These are phyloP conservation scores for Akabosia matsudoensis DNA, from an alignment of 1,140 invertebrate species.

Conservation along the genomic window DNA sequence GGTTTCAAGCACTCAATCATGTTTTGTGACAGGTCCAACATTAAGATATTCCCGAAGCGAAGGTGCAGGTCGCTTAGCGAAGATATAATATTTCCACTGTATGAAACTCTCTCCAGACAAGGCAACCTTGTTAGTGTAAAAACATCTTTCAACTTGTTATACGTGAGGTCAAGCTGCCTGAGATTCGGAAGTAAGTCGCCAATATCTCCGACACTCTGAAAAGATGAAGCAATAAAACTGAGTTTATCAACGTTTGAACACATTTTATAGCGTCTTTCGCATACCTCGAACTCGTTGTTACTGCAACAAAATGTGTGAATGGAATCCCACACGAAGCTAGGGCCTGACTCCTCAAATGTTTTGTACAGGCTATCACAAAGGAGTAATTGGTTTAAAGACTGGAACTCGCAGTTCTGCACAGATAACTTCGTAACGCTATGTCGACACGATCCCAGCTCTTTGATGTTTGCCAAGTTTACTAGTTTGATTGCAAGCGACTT, in stretches of 20 bases:
- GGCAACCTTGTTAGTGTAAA: conserved; percentile 73
- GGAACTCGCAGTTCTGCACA: conserved; percentile 61
- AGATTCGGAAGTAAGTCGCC: conserved; percentile 43
- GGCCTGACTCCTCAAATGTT: conserved; percentile 38
- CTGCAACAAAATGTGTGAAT: conserved; percentile 32
- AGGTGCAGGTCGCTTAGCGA: conserved; percentile 66
- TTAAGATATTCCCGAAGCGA: conserved; percentile 81
- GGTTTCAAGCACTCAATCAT: conserved; percentile 69
- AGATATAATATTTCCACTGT: conserved; percentile 71
- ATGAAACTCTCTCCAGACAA: conserved; percentile 68
- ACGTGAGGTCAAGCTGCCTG: conserved; percentile 41
- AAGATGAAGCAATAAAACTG: background rate
- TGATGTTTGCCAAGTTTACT: conserved; percentile 41
- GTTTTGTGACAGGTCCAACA: conserved; percentile 83
- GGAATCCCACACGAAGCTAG: conserved; percentile 31
- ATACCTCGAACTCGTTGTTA: conserved; percentile 40
- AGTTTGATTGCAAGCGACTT: conserved; percentile 49
- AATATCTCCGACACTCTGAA: conserved; percentile 40
- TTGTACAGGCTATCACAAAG: conserved; percentile 70
- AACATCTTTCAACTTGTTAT: conserved; percentile 43
- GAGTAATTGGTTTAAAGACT: conserved; percentile 65
- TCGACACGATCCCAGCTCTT: conserved; percentile 51
- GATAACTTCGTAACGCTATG: conserved; percentile 62
- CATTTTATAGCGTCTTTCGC: too few relatives aligned
- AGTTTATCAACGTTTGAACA: too few relatives aligned